A percentile compares a stretch with the other conserved stretches of the same genome.
Conservation (phyloP, 2,113 vertebrate species). For the Cryptotis parvus region DNA sequence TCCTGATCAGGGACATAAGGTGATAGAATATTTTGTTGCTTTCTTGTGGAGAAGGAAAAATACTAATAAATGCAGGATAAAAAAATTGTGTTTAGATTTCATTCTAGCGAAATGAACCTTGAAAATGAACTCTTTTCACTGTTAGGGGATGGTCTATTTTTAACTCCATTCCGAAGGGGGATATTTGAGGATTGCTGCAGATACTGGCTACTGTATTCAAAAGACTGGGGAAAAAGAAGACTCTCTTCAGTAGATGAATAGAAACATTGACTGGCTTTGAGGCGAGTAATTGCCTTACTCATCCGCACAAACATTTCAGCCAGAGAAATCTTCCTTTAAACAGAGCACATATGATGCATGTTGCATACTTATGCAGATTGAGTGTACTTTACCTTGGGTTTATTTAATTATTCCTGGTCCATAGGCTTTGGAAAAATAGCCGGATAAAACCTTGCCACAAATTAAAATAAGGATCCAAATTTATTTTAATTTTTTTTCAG, state of each 20-base stretch:
- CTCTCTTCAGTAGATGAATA: slow-evolving; percentile 78
- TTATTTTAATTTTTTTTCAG: slow-evolving; percentile 66
- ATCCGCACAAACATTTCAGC: slow-evolving; percentile 74
- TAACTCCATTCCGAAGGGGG: slow-evolving; percentile 49
- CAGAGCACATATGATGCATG: neutral
- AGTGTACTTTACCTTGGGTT: slow-evolving; percentile 58
- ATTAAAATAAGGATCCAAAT: slow-evolving; percentile 63
- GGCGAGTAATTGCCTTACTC: slow-evolving; percentile 75
- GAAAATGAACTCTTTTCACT: slow-evolving; percentile 69
- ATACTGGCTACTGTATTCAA: slow-evolving; percentile 75
- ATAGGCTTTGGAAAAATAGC: slow-evolving; percentile 74
- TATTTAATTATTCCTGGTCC: slow-evolving; percentile 67
- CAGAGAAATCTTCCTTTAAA: slow-evolving; percentile 50
- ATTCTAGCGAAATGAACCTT: slow-evolving; percentile 61
- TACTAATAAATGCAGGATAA: neutral
- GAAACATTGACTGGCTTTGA: slow-evolving; percentile 78
- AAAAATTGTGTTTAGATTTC: slow-evolving; percentile 43
- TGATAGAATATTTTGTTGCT: neutral
- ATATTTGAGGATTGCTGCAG: slow-evolving; percentile 51
- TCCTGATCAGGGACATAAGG: neutral
- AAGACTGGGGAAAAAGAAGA: slow-evolving; percentile 68
- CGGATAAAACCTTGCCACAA: slow-evolving; percentile 37
- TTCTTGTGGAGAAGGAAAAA: slow-evolving; percentile 23
- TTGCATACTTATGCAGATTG: slow-evolving; percentile 74
- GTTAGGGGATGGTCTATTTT: slow-evolving; percentile 8